phyloP scores from a whole-genome alignment of 2,113 vertebrate species.

The Todiramphus chloris region DNA sequence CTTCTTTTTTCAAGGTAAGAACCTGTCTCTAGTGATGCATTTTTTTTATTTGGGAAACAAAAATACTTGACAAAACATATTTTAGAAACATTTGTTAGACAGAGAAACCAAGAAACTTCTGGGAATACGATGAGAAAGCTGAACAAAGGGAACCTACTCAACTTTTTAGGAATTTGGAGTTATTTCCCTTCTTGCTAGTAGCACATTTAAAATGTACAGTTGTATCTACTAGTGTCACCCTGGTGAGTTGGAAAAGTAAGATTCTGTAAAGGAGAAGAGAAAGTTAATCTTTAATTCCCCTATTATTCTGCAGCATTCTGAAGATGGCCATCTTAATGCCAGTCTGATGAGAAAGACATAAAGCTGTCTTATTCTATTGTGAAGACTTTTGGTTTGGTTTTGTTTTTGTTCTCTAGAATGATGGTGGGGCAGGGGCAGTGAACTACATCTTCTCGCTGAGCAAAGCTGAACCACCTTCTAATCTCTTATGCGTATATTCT shows the following conservation, averaged over 20 bases:
- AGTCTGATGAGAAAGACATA: slow-evolving; percentile 38
- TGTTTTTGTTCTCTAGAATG: neutral
- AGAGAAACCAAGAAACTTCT: neutral
- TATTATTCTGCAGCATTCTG: slow-evolving; percentile 6
- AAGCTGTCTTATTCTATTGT: neutral
- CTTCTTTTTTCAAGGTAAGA: neutral
- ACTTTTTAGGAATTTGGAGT: neutral
- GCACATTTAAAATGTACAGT: neutral
- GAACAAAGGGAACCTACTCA: neutral
- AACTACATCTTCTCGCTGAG: neutral
- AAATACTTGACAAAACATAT: neutral
- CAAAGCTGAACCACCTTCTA: slow-evolving; percentile 28
- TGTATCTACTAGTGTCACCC: neutral
- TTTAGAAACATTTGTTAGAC: neutral
- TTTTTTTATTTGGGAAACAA: neutral
- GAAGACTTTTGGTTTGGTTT: neutral
- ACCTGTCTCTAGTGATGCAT: neutral
- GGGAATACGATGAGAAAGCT: neutral
- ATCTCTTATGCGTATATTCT: slow-evolving; percentile 48
- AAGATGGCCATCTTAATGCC: slow-evolving; percentile 34
- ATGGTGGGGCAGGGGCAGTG: neutral
- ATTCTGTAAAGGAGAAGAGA: neutral
- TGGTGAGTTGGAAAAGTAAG: neutral
- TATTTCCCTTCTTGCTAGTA: neutral
- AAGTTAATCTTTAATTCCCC: slow-evolving; percentile 49